Evolutionary conservation across 2,113 vertebrate species (phyloP), one percentile per base, ranked within the genome.

Genomic region (Platichthys flesus): DNA sequence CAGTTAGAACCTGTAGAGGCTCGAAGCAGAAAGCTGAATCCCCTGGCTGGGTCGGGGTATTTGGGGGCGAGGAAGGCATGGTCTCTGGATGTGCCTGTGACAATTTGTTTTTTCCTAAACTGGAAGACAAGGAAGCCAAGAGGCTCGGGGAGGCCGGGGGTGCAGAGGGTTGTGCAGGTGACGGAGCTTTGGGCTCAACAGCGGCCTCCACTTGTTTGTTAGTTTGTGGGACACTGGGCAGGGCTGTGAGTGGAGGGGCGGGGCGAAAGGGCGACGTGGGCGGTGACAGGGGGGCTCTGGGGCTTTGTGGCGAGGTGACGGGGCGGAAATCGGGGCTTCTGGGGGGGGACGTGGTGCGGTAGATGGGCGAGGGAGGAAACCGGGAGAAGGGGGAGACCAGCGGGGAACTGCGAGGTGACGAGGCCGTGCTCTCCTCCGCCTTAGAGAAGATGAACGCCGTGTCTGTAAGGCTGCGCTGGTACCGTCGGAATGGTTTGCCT

Each of bases 381-480:
- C 91, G 88, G 15, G 79, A 89, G 78, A 94, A 94, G 24, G 93
- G 93, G 15, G 94, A 94, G 28, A 88, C 90, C 55, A 93, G 52
- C 4, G 93, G 86, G 28, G 92, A 89, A 37, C 85, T 92, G 66
- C 63, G 87, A 15, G 94, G 93, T 15, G 90, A 92, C 1, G 72
- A 40, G 12, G 92, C 69, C 3, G 79, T 47, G 64, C 65, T 82
- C 18, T 89, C 84, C 12, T 94, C 94, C 1, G 92, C 84, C 70
- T 85, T 94, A 23, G 92, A 82, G 76, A 96, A 96, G 89, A 96
- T 95, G 86, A 95, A 96, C 51, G 95, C 95, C 0, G 95, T 94
- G 82, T 96, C 95, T 4, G 96, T 96, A 81, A 96, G 90, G 89
- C 96, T 96, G 87, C 96, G 94, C 85, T 95, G 95, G 92, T 96